Base-by-base conservation (phyloP, 2,797 vertebrate species). In the Ptychadena robeensis region DNA sequence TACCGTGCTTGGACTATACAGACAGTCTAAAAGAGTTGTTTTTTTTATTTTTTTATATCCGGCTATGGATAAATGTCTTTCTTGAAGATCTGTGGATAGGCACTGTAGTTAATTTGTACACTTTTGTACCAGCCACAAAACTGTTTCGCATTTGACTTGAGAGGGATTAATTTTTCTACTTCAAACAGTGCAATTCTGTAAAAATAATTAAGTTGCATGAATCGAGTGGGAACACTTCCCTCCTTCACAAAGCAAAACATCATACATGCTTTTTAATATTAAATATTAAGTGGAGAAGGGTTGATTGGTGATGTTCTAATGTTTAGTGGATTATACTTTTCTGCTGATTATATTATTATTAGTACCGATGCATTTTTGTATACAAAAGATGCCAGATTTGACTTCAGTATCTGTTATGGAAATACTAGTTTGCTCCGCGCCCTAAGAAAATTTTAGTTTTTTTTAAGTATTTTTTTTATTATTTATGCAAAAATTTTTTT, bases 161-260 rank as follows among this genome's bases (percentile, higher is more conserved):
- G 48, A 74, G 72, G 80, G 80, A 82, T 82, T 82, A 82, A 68
- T 75, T 76, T 74, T 81, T 72, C 59, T 74, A 75, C 80, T 82
- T 82, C 73, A 82, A 82, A 75, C 44, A 76, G 31, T 59, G 80
- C 31, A 76, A 82, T 76, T 82, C 66, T 59, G 31, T 66, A 82
- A 73, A 82, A 82, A 82, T 82, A 75, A 82, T 82, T 75, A 81
- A 81, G 40, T 74, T 40, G 44, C 61, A 73, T 67, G 48, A 28
- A 81, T 74, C 34, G 79, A 73, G 79, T 48, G 57, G 18, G 64
- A 74, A 74, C 63, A 67, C 80, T 81, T 27, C 14, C 61, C 69
- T 64, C 40, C 59, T 37, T 66, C 71, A 67, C 71, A 82, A 74
- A 74, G 80, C 71, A 82, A 53, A 82, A 66, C 70, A 73, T 66